Evolutionary conservation across 2,113 vertebrate genomes (phyloP).

Genomic region (Lophochroa leadbeateri): DNA sequence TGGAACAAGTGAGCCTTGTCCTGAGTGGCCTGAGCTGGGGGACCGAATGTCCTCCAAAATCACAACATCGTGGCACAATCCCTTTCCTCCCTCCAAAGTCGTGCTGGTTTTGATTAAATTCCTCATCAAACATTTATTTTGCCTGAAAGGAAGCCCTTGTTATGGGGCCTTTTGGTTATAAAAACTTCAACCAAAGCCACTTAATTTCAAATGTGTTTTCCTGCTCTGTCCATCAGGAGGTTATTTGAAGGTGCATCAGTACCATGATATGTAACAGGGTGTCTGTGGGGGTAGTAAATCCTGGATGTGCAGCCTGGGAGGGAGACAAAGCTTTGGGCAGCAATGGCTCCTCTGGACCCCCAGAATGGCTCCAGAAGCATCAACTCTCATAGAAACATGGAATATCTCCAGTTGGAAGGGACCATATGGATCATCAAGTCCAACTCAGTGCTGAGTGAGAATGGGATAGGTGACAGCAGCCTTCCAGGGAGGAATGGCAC

Average conservation of each 20-base stretch:
- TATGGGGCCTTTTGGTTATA: not conserved
- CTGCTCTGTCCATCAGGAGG: not conserved
- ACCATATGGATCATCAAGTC: fast-evolving
- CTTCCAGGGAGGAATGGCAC: fast-evolving
- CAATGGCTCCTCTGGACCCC: not conserved
- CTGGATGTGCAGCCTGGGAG: not conserved
- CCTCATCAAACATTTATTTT: conserved; percentile 12
- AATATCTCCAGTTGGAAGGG: not conserved
- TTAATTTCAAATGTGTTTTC: not conserved
- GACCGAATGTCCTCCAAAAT: not conserved
- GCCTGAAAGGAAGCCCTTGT: conserved; percentile 51
- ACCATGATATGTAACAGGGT: fast-evolving
- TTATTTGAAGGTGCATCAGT: not conserved
- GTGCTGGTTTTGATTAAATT: conserved; percentile 32
- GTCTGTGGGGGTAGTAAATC: not conserved
- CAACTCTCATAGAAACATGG: not conserved
- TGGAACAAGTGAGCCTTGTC: not conserved
- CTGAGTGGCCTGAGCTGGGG: not conserved
- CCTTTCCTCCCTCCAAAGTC: not conserved
- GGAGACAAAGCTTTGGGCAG: not conserved
- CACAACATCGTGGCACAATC: not conserved
- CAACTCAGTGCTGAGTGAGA: fast-evolving
- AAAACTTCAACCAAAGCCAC: not conserved
- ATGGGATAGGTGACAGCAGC: not conserved
- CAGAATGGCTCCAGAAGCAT: not conserved